Percentiles rank a stretch among this genome's conserved stretches.
phyloP scores from a whole-genome alignment of 2,888 invertebrate genomes.

The Tenthredo notha region DNA sequence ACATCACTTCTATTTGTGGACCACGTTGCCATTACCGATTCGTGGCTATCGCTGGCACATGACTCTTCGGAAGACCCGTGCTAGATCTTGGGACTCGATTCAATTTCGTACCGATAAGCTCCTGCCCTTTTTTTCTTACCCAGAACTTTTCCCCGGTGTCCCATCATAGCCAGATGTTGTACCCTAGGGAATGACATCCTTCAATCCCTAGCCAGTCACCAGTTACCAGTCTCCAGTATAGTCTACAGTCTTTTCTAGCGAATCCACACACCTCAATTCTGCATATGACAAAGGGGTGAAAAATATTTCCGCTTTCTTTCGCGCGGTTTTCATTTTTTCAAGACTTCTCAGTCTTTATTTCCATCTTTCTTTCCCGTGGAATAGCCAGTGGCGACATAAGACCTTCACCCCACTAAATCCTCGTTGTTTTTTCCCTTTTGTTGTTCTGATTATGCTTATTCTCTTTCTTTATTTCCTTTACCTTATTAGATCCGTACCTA shows the following conservation, averaged over 20 bases:
- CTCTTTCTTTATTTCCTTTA: background rate
- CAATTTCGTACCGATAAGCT: constrained; percentile 51
- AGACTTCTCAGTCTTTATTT: background rate
- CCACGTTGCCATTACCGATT: constrained; percentile 39
- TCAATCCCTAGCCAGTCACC: constrained; percentile 31
- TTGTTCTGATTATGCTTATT: background rate
- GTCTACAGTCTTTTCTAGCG: background rate
- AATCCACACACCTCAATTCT: background rate
- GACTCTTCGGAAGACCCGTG: constrained; percentile 23
- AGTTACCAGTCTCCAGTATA: background rate
- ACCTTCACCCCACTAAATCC: background rate
- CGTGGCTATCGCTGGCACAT: constrained; percentile 43
- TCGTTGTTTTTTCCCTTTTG: background rate
- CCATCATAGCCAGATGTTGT: constrained; percentile 56
- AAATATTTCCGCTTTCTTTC: background rate
- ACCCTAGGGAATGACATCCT: constrained; percentile 52
- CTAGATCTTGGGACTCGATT: constrained; percentile 49
- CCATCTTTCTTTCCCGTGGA: background rate
- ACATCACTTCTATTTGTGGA: background rate
- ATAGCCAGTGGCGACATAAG: background rate
- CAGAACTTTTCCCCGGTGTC: constrained; percentile 30
- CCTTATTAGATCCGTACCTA: background rate
- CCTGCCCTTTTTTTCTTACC: constrained; percentile 4
- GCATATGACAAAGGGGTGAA: constrained; percentile 16
- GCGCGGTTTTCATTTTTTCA: background rate